Conservation (phyloP, 2,888 invertebrate genomes). For the Apantesis nais region DNA sequence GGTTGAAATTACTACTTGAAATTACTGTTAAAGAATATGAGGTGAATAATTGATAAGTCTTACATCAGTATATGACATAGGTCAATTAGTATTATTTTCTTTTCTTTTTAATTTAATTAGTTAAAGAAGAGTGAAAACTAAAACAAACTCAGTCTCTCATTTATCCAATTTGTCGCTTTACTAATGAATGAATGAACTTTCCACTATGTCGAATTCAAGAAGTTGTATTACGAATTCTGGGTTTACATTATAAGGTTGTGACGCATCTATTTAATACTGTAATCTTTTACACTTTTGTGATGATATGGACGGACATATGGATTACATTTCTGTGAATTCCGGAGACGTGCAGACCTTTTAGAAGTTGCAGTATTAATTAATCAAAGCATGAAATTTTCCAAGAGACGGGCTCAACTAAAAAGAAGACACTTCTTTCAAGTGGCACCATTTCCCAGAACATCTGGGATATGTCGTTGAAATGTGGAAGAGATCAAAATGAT, state of each 20-base stretch:
- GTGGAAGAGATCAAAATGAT: constrained; percentile 67
- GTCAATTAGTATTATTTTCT: no score
- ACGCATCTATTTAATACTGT: neutral
- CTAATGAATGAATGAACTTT: no score
- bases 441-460: constrained; percentile 64
- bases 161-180: no score
- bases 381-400: constrained; percentile 48
- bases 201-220: neutral
- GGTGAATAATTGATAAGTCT: no score
- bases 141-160: no score
- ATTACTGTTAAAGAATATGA: no score
- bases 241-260: neutral
- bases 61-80: no score
- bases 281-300: neutral
- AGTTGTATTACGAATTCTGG: neutral
- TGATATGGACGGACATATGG: neutral
- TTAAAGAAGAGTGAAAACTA: no score
- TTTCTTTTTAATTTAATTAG: no score
- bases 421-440: constrained; percentile 65
- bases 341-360: constrained; percentile 26
- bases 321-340: constrained; percentile 17
- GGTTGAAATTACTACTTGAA: no score
- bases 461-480: constrained; percentile 70
- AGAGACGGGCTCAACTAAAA: constrained; percentile 54
- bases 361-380: constrained; percentile 47